A percentile compares a stretch with the other conserved stretches of the same genome.
These are phyloP conservation scores for Acanthoscelides obtectus DNA, from an alignment of 2,888 invertebrate species.

Conservation along the genomic window DNA sequence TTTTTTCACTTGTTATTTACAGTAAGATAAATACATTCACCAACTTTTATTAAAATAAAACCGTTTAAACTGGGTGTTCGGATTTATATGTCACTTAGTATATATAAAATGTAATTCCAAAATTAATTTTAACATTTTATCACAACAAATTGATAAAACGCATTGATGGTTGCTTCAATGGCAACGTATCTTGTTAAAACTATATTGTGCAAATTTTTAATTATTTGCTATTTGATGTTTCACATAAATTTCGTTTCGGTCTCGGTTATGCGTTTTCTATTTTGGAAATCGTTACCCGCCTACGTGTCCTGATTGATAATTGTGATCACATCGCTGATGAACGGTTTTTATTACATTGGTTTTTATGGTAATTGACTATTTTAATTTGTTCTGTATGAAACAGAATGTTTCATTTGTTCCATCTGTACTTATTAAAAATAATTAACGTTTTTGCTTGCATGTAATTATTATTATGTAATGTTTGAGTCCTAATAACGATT, in stretches of 20 bases:
- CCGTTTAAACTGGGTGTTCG: too few relatives aligned
- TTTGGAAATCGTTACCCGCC: constrained; percentile 4
- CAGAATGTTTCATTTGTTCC: not conserved
- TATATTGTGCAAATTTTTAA: not conserved
- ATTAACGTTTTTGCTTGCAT: too few relatives aligned
- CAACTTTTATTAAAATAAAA: too few relatives aligned
- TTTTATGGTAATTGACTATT: not conserved
- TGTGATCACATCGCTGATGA: constrained; percentile 4
- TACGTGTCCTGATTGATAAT: constrained; percentile 12
- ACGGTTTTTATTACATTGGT: constrained; percentile 4
- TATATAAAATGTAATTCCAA: too few relatives aligned
- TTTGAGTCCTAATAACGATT: too few relatives aligned
- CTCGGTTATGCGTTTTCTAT: not conserved
- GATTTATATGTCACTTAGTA: too few relatives aligned
- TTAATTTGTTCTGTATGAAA: not conserved
- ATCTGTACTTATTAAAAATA: too few relatives aligned
- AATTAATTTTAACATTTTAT: not conserved
- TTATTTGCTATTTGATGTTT: not conserved
- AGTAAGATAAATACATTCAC: too few relatives aligned
- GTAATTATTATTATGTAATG: too few relatives aligned
- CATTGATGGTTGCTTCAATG: not conserved
- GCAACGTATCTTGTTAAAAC: not conserved
- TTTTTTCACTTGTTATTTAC: too few relatives aligned
- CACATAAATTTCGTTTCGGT: not conserved
- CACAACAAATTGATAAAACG: not conserved